A percentile compares a stretch with the other conserved stretches of the same genome.
Evolutionary conservation across 2,888 invertebrate species (phyloP).

Genomic region (Idaea dimidiata): DNA sequence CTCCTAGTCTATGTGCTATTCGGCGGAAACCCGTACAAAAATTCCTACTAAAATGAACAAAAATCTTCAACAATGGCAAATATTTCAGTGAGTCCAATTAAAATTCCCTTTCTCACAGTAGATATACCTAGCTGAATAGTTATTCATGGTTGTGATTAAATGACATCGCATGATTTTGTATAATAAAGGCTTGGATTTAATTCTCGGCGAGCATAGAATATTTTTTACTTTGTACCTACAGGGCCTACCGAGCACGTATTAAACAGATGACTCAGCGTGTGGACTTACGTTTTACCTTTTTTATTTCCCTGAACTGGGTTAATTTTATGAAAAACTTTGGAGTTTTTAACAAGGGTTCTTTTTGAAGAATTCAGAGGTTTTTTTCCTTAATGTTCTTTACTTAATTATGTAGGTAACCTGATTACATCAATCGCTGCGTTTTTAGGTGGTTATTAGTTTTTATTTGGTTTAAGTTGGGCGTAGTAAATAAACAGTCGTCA

Average conservation of each 20-base stretch:
- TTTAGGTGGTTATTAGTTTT: not conserved
- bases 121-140: constrained; percentile 23
- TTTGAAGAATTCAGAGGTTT: not conserved
- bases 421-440: not conserved
- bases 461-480: not conserved
- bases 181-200: constrained; percentile 34
- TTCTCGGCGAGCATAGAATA: constrained; percentile 16
- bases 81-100: constrained; percentile 28
- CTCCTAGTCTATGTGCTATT: no score
- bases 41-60: constrained; percentile 2
- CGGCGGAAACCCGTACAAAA: not conserved
- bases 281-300: not conserved
- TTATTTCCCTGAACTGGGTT: not conserved
- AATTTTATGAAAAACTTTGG: not conserved
- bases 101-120: constrained; percentile 25
- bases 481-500: no score
- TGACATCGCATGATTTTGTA: constrained; percentile 39
- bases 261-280: constrained; percentile 38
- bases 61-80: constrained; percentile 23
- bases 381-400: not conserved
- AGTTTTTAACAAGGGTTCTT: not conserved
- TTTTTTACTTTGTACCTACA: constrained; percentile 19
- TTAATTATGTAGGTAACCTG: not conserved
- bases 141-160: constrained; percentile 30
- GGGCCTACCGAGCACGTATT: constrained; percentile 31